Evolutionary conservation across 2,888 invertebrate species (phyloP).

Genomic region (Chloroclystis v-ata): DNA sequence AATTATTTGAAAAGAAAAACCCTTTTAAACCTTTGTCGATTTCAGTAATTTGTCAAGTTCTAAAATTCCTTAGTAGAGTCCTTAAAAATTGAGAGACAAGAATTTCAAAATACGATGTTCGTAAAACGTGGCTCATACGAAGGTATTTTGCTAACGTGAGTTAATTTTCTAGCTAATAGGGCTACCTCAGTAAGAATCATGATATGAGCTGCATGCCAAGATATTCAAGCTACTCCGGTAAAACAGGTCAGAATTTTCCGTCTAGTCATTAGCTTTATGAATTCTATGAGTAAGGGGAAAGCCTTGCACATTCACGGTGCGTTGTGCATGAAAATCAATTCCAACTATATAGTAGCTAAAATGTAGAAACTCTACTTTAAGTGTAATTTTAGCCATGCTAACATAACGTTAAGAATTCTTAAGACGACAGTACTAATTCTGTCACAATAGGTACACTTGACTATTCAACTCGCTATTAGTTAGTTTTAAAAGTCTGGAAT

Average conservation of each 20-base stretch:
- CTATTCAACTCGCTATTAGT: slow-evolving; percentile 23
- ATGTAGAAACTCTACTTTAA: no score
- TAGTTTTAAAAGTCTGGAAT: slow-evolving; percentile 35
- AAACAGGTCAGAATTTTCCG: background rate
- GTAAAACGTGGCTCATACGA: background rate
- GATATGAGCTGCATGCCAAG: background rate
- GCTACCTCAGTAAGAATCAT: background rate
- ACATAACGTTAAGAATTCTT: no score
- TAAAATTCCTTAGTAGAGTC: no score
- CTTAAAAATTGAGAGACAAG: background rate
- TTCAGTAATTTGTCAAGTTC: no score
- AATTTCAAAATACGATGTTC: background rate
- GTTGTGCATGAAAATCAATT: no score
- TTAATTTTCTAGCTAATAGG: background rate
- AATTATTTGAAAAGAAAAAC: no score
- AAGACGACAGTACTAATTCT: no score
- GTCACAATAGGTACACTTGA: slow-evolving; percentile 5
- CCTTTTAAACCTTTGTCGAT: no score
- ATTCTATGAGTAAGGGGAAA: no score
- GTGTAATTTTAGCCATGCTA: no score
- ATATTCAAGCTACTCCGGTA: background rate
- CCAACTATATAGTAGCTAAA: no score
- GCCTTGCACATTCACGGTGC: no score
- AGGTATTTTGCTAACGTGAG: background rate
- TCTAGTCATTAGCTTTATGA: background rate